These are phyloP conservation scores for Eucidaris tribuloides DNA, from an alignment of 35 echinoderm and acorn worm genomes.

Conservation along the genomic window DNA sequence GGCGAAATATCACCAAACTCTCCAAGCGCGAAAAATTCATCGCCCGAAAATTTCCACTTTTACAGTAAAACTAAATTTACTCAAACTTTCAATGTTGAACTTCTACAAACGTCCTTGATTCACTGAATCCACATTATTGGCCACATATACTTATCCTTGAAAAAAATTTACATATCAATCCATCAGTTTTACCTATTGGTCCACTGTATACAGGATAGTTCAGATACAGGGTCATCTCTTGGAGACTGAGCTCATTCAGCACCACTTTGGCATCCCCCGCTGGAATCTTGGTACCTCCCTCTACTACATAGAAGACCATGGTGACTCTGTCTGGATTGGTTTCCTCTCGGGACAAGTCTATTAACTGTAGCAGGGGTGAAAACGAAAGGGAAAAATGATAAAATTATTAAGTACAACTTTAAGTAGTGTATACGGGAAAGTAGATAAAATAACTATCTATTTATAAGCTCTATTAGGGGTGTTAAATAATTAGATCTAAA, in stretches of 20 bases:
- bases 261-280: slow-evolving; percentile 8
- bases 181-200: neutral
- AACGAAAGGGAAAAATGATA: neutral
- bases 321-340: neutral
- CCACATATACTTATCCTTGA: too few species aligned
- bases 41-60: too few species aligned
- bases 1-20: too few species aligned
- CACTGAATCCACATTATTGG: too few species aligned
- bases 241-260: neutral
- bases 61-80: too few species aligned
- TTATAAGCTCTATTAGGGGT: neutral
- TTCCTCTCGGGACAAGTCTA: neutral
- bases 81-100: too few species aligned
- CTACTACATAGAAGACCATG: slow-evolving; percentile 1
- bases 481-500: neutral
- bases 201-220: neutral
- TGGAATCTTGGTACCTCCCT: slow-evolving; percentile 1
- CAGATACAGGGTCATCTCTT: slow-evolving; percentile 10
- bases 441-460: neutral
- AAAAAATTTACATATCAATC: too few species aligned
- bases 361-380: neutral
- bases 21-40: too few species aligned
- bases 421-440: neutral
- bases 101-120: too few species aligned
- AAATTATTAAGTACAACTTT: neutral